These are phyloP conservation scores for Pelecanus crispus DNA, from an alignment of 2,113 vertebrate species.

Conservation along the genomic window DNA sequence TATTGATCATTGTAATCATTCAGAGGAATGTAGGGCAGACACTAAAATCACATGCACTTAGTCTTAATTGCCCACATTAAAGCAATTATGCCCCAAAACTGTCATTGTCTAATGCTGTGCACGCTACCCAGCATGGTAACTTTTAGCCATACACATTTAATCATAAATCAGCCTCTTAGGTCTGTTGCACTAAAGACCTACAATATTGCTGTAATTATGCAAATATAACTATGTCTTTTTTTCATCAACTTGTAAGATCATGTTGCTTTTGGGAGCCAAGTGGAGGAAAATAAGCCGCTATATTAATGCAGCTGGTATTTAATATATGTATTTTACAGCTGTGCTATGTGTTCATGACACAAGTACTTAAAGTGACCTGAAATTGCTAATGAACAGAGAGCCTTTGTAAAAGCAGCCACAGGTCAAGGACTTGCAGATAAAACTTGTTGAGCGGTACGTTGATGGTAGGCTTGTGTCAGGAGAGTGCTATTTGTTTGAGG, in stretches of 20 bases:
- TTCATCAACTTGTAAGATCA: background rate
- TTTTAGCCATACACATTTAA: slow-evolving; percentile 74
- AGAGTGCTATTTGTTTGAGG: background rate
- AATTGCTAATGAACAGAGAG: slow-evolving; percentile 74
- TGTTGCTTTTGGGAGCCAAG: slow-evolving; percentile 46
- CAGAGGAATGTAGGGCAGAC: slow-evolving; percentile 84
- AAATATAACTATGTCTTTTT: slow-evolving; percentile 41
- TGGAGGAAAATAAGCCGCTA: slow-evolving; percentile 60
- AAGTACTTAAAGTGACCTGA: slow-evolving; percentile 69
- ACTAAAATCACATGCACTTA: slow-evolving; percentile 93
- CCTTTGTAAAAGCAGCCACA: slow-evolving; percentile 73
- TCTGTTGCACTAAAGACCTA: slow-evolving; percentile 68
- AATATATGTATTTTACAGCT: slow-evolving; percentile 26
- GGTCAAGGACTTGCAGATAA: slow-evolving; percentile 79
- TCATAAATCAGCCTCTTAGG: slow-evolving; percentile 75
- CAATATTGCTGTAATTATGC: slow-evolving; percentile 68
- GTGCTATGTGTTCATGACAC: slow-evolving; percentile 78
- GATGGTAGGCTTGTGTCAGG: slow-evolving; percentile 29
- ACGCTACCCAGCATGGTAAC: slow-evolving; percentile 70
- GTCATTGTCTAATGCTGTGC: slow-evolving; percentile 75
- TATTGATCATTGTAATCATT: slow-evolving; percentile 89
- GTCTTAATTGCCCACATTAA: slow-evolving; percentile 93
- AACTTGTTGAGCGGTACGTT: slow-evolving; percentile 37
- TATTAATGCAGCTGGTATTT: slow-evolving; percentile 72
- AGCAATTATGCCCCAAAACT: slow-evolving; percentile 90